Evolutionary conservation across 2,888 invertebrate genomes (phyloP).

Genomic region (Prostheceraeus crozeri): DNA sequence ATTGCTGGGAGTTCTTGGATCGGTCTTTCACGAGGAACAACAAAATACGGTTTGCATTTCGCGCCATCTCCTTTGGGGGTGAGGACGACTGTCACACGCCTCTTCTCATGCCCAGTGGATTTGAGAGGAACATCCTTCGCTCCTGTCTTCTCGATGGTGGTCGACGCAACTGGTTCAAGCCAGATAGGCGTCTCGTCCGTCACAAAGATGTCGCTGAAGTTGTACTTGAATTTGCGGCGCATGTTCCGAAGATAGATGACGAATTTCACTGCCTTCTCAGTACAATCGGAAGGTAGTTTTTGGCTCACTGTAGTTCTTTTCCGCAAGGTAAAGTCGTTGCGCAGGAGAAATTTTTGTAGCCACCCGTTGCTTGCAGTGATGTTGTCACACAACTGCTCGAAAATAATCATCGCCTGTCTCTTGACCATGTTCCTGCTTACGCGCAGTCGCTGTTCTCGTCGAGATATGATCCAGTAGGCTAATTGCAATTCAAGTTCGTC

Average conservation of each 20-base stretch:
- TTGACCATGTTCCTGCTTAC: not conserved
- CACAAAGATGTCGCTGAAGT: not conserved
- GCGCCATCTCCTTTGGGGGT: constrained; percentile 41
- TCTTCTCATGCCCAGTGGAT: constrained; percentile 43
- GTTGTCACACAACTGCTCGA: not conserved
- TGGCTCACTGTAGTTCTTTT: constrained; percentile 28
- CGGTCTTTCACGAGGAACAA: constrained; percentile 38
- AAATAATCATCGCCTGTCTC: not conserved
- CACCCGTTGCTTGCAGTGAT: constrained; percentile 33
- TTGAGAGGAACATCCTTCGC: constrained; percentile 41
- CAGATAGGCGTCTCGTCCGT: constrained; percentile 38
- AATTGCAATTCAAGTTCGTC: constrained; percentile 2
- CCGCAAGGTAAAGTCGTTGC: constrained; percentile 27
- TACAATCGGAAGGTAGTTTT: constrained; percentile 2
- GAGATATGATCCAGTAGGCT: not conserved
- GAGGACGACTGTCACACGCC: constrained; percentile 42
- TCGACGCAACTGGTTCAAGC: constrained; percentile 31
- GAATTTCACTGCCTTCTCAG: constrained; percentile 21
- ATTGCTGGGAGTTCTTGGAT: constrained; percentile 34
- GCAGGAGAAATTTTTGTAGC: constrained; percentile 28
- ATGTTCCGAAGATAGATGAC: not conserved
- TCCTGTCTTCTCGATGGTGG: constrained; percentile 38
- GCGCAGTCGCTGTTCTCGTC: not conserved
- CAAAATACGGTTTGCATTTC: constrained; percentile 40
- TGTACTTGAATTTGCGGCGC: constrained; percentile 11